phyloP scores from a whole-genome alignment of 2,113 vertebrate species.

The Proteles cristata region DNA sequence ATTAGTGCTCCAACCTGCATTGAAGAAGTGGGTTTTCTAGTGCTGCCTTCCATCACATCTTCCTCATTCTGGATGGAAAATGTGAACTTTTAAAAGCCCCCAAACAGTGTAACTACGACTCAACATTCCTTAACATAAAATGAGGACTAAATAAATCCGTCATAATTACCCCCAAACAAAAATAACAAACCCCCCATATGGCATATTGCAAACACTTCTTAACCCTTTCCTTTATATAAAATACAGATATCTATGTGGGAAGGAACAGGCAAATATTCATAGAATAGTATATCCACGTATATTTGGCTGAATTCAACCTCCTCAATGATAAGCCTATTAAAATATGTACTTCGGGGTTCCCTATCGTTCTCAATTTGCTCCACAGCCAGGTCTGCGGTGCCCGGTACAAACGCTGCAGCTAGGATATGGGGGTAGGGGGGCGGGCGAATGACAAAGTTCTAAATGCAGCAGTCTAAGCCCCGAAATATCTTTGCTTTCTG shows the following conservation, averaged over 20 bases:
- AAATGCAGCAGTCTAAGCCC: constrained; percentile 70
- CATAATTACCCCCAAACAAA: neutral
- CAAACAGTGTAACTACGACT: neutral
- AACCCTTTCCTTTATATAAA: constrained; percentile 26
- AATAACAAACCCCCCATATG: neutral
- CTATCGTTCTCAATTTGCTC: neutral
- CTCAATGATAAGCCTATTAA: neutral
- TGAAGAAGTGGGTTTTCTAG: neutral
- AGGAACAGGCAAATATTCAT: neutral
- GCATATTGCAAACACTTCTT: constrained; percentile 72
- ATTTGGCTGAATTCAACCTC: neutral
- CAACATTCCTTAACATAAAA: constrained; percentile 74
- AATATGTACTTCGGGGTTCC: neutral
- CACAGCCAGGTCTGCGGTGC: constrained; percentile 33
- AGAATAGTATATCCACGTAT: neutral
- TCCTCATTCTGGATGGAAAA: constrained; percentile 45
- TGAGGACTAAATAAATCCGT: neutral
- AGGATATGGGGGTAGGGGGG: constrained; percentile 28
- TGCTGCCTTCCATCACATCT: neutral
- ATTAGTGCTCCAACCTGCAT: constrained; percentile 36
- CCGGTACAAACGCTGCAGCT: constrained; percentile 61
- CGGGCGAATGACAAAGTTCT: constrained; percentile 79
- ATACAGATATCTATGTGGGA: neutral
- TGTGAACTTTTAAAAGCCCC: constrained; percentile 63
- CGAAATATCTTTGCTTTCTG: constrained; percentile 71